Evolutionary conservation across 1,140 invertebrate species (phyloP).

Genomic region (Pogonomyrmex californicus): DNA sequence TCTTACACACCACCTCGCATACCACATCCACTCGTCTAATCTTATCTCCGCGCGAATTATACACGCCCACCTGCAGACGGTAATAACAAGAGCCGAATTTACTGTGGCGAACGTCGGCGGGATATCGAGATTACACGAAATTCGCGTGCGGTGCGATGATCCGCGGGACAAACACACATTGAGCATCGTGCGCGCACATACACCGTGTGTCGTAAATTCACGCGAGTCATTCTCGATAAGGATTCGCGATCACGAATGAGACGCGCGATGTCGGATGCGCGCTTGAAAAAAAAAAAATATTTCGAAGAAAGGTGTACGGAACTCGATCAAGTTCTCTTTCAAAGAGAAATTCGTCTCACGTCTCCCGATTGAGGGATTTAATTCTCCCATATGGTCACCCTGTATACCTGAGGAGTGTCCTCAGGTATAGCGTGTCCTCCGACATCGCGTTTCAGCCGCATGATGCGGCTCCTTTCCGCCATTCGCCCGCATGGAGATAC

Average conservation of each 20-base stretch:
- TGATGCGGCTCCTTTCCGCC: not conserved
- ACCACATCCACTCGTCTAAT: constrained; percentile 41
- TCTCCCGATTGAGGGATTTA: not conserved
- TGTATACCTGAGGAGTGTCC: not conserved
- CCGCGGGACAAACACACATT: constrained; percentile 30
- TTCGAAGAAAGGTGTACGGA: not conserved
- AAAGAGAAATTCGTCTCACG: not conserved
- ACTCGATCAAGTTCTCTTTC: not conserved
- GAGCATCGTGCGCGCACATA: constrained; percentile 8
- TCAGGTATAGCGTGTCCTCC: too few species aligned
- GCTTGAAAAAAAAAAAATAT: not conserved
- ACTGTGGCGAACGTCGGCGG: constrained; percentile 39
- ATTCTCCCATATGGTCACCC: not conserved
- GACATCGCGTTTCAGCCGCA: not conserved
- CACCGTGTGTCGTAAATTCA: not conserved
- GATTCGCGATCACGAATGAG: not conserved
- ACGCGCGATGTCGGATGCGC: not conserved
- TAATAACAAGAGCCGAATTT: constrained; percentile 51
- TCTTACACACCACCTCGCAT: constrained; percentile 9
- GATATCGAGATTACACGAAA: constrained; percentile 49
- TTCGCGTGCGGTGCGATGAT: constrained; percentile 62
- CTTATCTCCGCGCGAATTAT: constrained; percentile 61
- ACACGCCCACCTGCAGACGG: constrained; percentile 22
- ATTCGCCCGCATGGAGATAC: constrained; percentile 6
- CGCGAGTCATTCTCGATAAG: not conserved